Evolutionary conservation across 2,113 vertebrate genomes (phyloP).

Genomic region (Lampris megalopsis): DNA sequence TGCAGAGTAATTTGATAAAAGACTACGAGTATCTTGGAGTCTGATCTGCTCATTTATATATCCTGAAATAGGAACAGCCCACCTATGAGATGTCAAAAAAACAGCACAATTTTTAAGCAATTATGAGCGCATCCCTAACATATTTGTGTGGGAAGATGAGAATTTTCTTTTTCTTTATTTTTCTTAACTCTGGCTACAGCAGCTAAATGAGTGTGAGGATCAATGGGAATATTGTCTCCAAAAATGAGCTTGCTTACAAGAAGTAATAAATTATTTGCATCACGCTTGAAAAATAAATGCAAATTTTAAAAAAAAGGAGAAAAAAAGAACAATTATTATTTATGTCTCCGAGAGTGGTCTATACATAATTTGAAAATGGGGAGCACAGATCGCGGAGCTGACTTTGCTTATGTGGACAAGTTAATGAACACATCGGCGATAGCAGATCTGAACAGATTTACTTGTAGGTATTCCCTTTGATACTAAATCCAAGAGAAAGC

Average conservation of each 20-base stretch:
- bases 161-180: slow-evolving; percentile 63
- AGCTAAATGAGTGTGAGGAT: slow-evolving; percentile 58
- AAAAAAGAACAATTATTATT: not conserved
- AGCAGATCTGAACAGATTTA: slow-evolving; percentile 12
- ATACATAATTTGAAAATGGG: slow-evolving; percentile 27
- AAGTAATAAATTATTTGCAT: slow-evolving; percentile 35
- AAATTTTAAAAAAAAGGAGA: slow-evolving; percentile 7
- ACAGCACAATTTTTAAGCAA: slow-evolving; percentile 68
- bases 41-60: slow-evolving; percentile 45
- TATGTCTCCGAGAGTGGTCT: slow-evolving; percentile 2
- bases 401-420: slow-evolving; percentile 13
- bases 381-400: slow-evolving; percentile 1
- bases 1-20: slow-evolving; percentile 64
- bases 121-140: slow-evolving; percentile 62
- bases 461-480: slow-evolving; percentile 22
- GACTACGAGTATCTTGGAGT: slow-evolving; percentile 37
- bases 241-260: slow-evolving; percentile 48
- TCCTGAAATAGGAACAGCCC: slow-evolving; percentile 52
- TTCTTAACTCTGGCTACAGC: slow-evolving; percentile 65
- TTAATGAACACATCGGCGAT: slow-evolving; percentile 33
- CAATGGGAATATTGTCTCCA: slow-evolving; percentile 50
- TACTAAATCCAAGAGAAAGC: slow-evolving; percentile 16
- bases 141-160: slow-evolving; percentile 74
- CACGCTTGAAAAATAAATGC: slow-evolving; percentile 39
- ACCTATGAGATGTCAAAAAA: slow-evolving; percentile 72